A percentile compares a stretch with the other conserved stretches of the same genome.
Evolutionary conservation across 2,113 vertebrate genomes (phyloP).

Genomic region (Nycticebus coucang): DNA sequence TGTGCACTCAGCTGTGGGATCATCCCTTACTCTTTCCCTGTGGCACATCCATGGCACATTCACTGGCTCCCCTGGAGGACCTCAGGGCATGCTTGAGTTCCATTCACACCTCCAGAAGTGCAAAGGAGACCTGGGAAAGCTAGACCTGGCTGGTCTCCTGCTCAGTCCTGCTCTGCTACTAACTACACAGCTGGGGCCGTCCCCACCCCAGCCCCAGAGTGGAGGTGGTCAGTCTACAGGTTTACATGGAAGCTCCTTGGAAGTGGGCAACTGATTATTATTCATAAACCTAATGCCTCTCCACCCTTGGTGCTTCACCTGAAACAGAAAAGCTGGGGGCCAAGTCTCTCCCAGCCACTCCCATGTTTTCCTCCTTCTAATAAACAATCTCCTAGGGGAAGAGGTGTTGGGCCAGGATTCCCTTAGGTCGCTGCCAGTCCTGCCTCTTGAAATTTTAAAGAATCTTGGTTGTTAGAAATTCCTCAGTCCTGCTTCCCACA

Average conservation of each 20-base stretch:
- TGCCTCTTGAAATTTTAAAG: neutral
- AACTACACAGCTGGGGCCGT: neutral
- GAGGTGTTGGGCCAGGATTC: neutral
- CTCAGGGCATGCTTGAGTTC: neutral
- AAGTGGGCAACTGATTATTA: neutral
- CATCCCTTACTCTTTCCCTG: neutral
- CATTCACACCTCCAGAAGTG: neutral
- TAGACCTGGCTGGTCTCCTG: neutral
- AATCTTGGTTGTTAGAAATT: neutral
- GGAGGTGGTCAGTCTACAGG: neutral
- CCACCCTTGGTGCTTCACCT: neutral
- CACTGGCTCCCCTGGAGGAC: neutral
- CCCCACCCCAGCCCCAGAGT: neutral
- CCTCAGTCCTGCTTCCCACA: neutral
- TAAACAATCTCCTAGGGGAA: neutral
- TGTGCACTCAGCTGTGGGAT: accelerated
- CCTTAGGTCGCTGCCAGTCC: neutral
- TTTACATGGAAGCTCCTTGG: neutral
- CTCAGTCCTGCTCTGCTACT: neutral
- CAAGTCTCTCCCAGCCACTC: neutral
- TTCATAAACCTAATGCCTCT: neutral
- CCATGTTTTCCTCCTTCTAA: neutral
- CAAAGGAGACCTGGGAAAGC: neutral
- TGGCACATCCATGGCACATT: no score
- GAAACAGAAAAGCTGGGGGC: neutral